Percentiles rank a stretch among this genome's conserved stretches.
Evolutionary conservation across 2,113 vertebrate genomes (phyloP).

Genomic region (Trichomycterus rosablanca): DNA sequence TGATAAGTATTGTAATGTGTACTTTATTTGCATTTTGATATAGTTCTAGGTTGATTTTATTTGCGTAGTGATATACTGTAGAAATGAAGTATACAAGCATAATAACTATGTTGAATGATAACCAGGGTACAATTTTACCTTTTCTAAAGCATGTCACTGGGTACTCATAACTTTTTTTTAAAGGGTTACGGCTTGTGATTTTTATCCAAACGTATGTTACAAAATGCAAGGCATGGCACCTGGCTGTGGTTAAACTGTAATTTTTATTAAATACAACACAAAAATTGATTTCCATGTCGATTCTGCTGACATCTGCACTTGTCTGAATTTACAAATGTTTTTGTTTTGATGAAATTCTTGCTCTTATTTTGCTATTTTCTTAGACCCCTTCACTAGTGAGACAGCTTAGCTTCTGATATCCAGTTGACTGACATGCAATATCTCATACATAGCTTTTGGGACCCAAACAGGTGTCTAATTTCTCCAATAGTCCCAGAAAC

Average conservation of each 20-base stretch:
- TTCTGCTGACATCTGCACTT: neutral
- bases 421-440: neutral
- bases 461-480: neutral
- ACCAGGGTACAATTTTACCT: neutral
- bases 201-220: neutral
- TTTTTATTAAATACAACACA: neutral
- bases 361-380: neutral
- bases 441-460: neutral
- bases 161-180: too few species aligned
- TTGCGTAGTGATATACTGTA: neutral
- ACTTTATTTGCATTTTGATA: too few species aligned
- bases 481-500: neutral
- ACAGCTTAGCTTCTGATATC: neutral
- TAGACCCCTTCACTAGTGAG: neutral
- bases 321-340: neutral
- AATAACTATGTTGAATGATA: neutral
- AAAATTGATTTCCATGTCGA: neutral
- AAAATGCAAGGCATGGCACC: neutral
- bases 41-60: neutral
- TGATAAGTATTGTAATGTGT: too few species aligned
- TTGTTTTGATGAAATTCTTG: neutral
- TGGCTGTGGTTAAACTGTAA: neutral
- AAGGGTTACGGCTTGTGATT: too few species aligned
- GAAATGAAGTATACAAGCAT: neutral
- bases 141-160: neutral